Percentiles rank a stretch among this genome's conserved stretches.
These are phyloP conservation scores for Laodelphax striatellus DNA, from an alignment of 1,140 invertebrate genomes.

Conservation along the genomic window DNA sequence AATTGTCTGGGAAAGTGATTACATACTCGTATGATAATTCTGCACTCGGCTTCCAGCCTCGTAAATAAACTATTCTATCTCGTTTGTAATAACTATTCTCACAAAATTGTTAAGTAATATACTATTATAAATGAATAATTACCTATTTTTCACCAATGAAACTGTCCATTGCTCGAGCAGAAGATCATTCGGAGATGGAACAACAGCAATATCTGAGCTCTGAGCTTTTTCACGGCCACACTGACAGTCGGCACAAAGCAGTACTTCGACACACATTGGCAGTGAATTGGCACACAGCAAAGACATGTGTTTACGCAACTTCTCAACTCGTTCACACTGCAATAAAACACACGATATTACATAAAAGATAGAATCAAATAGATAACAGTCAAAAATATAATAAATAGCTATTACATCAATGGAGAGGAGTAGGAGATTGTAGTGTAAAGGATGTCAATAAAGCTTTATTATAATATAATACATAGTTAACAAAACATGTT, in stretches of 20 bases:
- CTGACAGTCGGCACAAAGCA: slow-evolving; percentile 52
- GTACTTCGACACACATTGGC: slow-evolving; percentile 59
- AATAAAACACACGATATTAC: slow-evolving; percentile 7
- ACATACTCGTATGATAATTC: too few relatives aligned
- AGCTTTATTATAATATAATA: too few relatives aligned
- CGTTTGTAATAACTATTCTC: too few relatives aligned
- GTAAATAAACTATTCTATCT: too few relatives aligned
- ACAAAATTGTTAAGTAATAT: too few relatives aligned
- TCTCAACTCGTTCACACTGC: slow-evolving; percentile 41
- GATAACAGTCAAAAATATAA: neutral
- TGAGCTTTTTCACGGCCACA: slow-evolving; percentile 39
- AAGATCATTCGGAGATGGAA: slow-evolving; percentile 37
- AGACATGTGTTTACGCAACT: slow-evolving; percentile 38
- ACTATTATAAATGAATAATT: slow-evolving; percentile 19
- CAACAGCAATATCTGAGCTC: slow-evolving; percentile 34
- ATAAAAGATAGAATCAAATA: neutral
- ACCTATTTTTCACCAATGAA: slow-evolving; percentile 48
- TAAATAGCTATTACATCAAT: too few relatives aligned
- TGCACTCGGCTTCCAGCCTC: too few relatives aligned
- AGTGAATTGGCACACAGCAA: slow-evolving; percentile 44
- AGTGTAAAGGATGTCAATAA: too few relatives aligned
- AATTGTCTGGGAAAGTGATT: too few relatives aligned
- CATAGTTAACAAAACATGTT: too few relatives aligned
- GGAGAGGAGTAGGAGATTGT: too few relatives aligned
- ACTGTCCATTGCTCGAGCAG: slow-evolving; percentile 67